These are phyloP conservation scores for Chrysina gloriosa DNA, from an alignment of 2,888 invertebrate genomes.

Conservation along the genomic window DNA sequence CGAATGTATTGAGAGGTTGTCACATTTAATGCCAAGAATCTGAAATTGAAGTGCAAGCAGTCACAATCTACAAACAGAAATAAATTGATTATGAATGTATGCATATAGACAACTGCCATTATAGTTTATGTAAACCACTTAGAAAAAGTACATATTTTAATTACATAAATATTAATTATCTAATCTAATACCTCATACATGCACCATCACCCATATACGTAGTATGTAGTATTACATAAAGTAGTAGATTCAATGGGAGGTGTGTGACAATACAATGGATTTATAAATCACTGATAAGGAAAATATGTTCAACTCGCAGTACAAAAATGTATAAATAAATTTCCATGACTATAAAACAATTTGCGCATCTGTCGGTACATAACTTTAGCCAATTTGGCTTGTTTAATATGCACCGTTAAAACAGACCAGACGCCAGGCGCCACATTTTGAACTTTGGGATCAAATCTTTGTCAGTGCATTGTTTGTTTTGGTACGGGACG, in stretches of 20 bases:
- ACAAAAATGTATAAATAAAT: too few relatives aligned
- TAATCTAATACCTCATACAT: too few relatives aligned
- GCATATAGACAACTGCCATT: too few relatives aligned
- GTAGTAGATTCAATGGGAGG: not conserved
- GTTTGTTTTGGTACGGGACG: not conserved
- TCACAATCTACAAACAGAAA: too few relatives aligned
- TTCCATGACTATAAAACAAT: not conserved
- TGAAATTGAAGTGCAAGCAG: too few relatives aligned
- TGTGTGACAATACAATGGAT: slow-evolving; percentile 3
- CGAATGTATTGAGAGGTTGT: too few relatives aligned
- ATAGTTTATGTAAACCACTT: too few relatives aligned
- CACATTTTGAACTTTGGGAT: not conserved
- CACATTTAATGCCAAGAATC: too few relatives aligned
- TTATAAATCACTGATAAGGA: slow-evolving; percentile 13
- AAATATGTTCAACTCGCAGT: not conserved
- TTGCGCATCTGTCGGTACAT: not conserved
- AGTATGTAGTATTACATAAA: not conserved
- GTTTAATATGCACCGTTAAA: not conserved
- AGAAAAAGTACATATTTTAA: too few relatives aligned
- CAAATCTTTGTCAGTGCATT: not conserved
- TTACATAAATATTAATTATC: not conserved
- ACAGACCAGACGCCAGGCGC: not conserved
- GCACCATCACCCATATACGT: not conserved
- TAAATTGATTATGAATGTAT: too few relatives aligned
- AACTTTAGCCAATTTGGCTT: not conserved